Evolutionary conservation across 2,888 invertebrate genomes (phyloP).

Genomic region (Diarsia rubi): DNA sequence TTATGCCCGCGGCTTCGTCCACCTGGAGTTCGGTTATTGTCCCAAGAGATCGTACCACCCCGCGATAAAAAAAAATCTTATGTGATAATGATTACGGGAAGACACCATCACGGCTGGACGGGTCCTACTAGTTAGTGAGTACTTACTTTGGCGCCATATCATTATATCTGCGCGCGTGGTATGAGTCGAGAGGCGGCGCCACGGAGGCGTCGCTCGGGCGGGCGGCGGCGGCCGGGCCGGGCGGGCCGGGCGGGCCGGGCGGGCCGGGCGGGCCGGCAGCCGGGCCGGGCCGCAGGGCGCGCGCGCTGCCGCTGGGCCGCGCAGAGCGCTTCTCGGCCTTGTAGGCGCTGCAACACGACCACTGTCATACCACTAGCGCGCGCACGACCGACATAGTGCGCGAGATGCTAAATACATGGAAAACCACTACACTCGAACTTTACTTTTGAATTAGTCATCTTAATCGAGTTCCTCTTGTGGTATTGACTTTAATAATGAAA

Average conservation of each 20-base stretch:
- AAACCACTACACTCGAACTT: background rate
- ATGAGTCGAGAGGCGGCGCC: slow-evolving; percentile 90
- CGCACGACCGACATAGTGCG: background rate
- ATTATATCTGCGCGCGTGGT: slow-evolving; percentile 93
- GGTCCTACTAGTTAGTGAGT: slow-evolving; percentile 15
- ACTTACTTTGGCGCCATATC: slow-evolving; percentile 97
- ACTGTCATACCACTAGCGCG: background rate
- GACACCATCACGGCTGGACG: background rate
- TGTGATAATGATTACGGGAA: no score
- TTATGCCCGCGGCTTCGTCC: no score
- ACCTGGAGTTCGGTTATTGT: no score
- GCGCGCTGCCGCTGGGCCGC: slow-evolving; percentile 74
- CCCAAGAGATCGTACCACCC: no score
- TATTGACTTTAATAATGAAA: slow-evolving; percentile 7
- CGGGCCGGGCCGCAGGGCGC: slow-evolving; percentile 72
- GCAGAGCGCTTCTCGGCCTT: slow-evolving; percentile 84
- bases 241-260: slow-evolving; percentile 68
- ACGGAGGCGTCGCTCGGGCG: slow-evolving; percentile 76
- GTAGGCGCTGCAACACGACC: slow-evolving; percentile 80
- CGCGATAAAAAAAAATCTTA: no score
- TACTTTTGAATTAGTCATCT: background rate
- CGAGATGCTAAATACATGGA: background rate
- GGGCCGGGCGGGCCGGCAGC: slow-evolving; percentile 67
- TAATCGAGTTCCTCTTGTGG: slow-evolving; percentile 11
- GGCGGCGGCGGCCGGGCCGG: background rate